Evolutionary conservation across 2,888 invertebrate genomes (phyloP).

Genomic region (Chalcis sispes): DNA sequence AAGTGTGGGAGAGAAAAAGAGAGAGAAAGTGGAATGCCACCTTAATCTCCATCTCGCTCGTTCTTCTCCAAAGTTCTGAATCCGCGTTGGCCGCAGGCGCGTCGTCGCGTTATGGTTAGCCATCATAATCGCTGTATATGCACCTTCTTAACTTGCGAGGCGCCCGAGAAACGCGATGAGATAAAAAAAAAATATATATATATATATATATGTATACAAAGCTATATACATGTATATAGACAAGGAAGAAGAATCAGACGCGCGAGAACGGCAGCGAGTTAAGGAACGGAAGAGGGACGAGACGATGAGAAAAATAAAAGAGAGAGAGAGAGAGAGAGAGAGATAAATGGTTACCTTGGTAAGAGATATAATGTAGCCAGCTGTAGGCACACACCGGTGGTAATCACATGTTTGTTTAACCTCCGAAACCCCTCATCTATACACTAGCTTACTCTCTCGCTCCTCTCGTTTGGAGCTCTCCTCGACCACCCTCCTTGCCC

Average conservation of each 20-base stretch:
- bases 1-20: too few relatives aligned
- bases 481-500: slow-evolving; percentile 66
- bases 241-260: too few relatives aligned
- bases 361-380: slow-evolving; percentile 75
- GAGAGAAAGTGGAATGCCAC: too few relatives aligned
- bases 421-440: slow-evolving; percentile 75
- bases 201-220: too few relatives aligned
- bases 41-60: too few relatives aligned
- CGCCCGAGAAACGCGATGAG: too few relatives aligned
- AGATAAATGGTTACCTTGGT: slow-evolving; percentile 70
- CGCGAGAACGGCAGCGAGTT: slow-evolving; percentile 1
- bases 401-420: slow-evolving; percentile 77
- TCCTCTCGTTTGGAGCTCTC: slow-evolving; percentile 61
- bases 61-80: too few relatives aligned
- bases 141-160: too few relatives aligned
- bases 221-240: too few relatives aligned
- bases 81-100: too few relatives aligned
- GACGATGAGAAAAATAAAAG: slow-evolving; percentile 36
- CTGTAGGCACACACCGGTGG: slow-evolving; percentile 71
- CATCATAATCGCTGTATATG: too few relatives aligned
- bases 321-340: slow-evolving; percentile 51
- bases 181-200: too few relatives aligned
- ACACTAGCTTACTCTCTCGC: slow-evolving; percentile 59
- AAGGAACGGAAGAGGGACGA: not conserved
- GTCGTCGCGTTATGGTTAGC: slow-evolving; percentile 60